Evolutionary conservation across 2,113 vertebrate genomes (phyloP), one percentile per base, ranked within the genome.

Genomic region (Chaetodon trifascialis): DNA sequence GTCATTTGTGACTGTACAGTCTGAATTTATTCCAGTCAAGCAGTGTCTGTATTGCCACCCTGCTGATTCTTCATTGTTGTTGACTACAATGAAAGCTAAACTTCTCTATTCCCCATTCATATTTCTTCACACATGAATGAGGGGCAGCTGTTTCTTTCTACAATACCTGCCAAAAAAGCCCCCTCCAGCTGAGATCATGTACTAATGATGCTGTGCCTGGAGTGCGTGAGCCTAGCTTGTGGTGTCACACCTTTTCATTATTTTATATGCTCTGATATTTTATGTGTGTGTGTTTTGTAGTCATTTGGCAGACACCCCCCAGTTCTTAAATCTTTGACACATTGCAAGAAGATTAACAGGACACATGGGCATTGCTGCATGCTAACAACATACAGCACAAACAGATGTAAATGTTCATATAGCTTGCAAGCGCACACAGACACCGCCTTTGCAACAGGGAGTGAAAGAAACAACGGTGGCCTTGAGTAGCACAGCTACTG

Each of bases 141-240:
- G 59, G 89, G 86, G 79, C 73, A 88, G 83, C 86, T 73, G 82
- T 75, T 88, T 88, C 86, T 84, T 84, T 73, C 75, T 82, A 87
- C 86, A 80, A 89, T 86, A 68, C 85, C 82, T 77, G 82, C 66
- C 85, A 84, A 76, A 89, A 86, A 78, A 86, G 15, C 21, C 59
- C 49, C 49, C 66, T 12, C 64, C 54, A 80, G 79, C 80, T 83
- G 67, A 84, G 83, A 88, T 87, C 59, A 69, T 46, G 67, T 58
- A 71, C 79, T 76, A 78, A 67, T 70, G 73, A 81, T 70, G 79
- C 68, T 76, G 40, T 79, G 87, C 40, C n/a, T 74, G 60, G 5
- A 52, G 76, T 74, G 58, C 54, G 68, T 74, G 75, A 78, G 44
- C 49, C 4, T 51, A 64, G 62, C 59, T 54, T 58, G 34, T 56